A percentile compares a stretch with the other conserved stretches of the same genome.
phyloP scores from a whole-genome alignment of 2,888 invertebrate genomes.

The Habroteleia sp. region DNA sequence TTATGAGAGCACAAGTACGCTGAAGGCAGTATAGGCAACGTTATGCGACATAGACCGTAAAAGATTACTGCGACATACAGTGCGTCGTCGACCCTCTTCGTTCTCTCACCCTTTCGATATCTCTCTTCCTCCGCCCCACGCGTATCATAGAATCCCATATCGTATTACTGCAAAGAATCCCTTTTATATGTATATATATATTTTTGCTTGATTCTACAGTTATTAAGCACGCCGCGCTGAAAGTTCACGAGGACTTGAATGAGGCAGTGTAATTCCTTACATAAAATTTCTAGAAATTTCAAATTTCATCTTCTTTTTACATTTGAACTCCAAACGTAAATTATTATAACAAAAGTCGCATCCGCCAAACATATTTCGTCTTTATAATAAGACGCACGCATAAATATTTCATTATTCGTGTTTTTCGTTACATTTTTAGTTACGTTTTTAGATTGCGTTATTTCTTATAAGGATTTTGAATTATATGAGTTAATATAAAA shows the following conservation, averaged over 20 bases:
- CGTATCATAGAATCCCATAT: constrained; percentile 74
- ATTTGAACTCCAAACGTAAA: constrained; percentile 39
- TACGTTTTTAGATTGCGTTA: constrained; percentile 20
- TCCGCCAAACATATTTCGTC: constrained; percentile 33
- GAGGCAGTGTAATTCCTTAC: constrained; percentile 55
- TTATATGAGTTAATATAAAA: constrained; percentile 20
- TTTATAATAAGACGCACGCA: constrained; percentile 38
- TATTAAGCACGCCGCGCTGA: constrained; percentile 74
- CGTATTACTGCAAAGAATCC: constrained; percentile 76
- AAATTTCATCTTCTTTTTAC: constrained; percentile 46
- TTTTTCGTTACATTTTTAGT: constrained; percentile 33
- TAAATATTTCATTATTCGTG: constrained; percentile 42
- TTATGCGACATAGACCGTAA: constrained; percentile 74
- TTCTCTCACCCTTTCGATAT: constrained; percentile 60
- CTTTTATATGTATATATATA: constrained; percentile 66
- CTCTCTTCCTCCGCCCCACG: constrained; percentile 69
- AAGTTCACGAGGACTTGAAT: constrained; percentile 65
- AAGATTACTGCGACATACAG: constrained; percentile 76
- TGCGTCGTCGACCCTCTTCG: constrained; percentile 43
- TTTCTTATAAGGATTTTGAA: constrained; percentile 35
- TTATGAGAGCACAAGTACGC: constrained; percentile 55
- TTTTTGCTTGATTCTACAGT: constrained; percentile 68
- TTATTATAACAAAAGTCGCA: constrained; percentile 41
- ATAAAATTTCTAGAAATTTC: constrained; percentile 59
- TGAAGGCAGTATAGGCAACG: constrained; percentile 62